Evolutionary conservation across 1,140 invertebrate genomes (phyloP), one percentile per base, ranked within the genome.

Genomic region (Aphelinus atriplicis): DNA sequence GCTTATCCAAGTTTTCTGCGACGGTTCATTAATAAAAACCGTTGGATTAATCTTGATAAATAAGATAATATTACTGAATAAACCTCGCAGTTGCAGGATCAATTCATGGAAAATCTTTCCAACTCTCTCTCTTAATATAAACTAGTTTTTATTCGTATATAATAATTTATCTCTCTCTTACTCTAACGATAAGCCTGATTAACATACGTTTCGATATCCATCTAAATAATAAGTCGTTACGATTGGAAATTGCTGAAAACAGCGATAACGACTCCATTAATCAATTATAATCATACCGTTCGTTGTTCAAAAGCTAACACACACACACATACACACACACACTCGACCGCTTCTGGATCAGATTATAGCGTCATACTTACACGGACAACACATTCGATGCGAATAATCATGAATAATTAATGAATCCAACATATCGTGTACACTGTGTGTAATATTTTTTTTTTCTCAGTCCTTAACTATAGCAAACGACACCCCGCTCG

Each of bases 401-500:
- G 43, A 56, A 68, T 63, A 69, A 69, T 46, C 50, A 68, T 74
- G 65, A 74, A 74, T 74, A 74, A 68, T 74, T 74, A 62, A 74
- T 74, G 50, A 26, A 26, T 26, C 26, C 26, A 26, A 26, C 26
- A 26, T 26, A 26, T 26, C 26, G 26, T 26, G 26, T 26, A 26
- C 26, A 26, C 0, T 26, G 26, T 26, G 26, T 26, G 26, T 26
- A 26, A 26, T 26, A 26, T 26, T 26, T 3, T 60, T 6, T 58
- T n/a, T 61, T 62, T 10, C 55, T 71, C 26, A 26, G 26, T 26
- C 26, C 26, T 26, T 26, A 26, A 26, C 26, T 26, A 26, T 26
- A 0, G 26, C 26, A 26, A 26, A 26, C 26, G 26, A 26, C 26
- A 26, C 26, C 26, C 26, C 26, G 26, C 26, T 26, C 26, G 26